A percentile compares a stretch with the other conserved stretches of the same genome.
Evolutionary conservation across 2,888 invertebrate genomes (phyloP).

Genomic region (Morpho achilles): DNA sequence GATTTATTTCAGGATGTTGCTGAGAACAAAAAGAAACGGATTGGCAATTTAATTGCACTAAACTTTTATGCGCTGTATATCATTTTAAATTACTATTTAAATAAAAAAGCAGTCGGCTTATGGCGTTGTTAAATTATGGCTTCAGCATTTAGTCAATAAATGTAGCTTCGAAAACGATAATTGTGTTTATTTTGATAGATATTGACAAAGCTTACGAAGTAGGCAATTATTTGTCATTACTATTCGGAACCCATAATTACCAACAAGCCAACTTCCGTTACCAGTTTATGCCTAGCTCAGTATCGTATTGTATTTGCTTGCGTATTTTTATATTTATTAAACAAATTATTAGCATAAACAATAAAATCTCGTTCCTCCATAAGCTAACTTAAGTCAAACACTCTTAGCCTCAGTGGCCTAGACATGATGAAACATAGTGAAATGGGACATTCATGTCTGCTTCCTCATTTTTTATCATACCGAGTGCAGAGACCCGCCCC

Average conservation of each 20-base stretch:
- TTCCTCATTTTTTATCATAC: too few relatives aligned
- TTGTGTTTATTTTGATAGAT: slow-evolving; percentile 27
- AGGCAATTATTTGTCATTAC: slow-evolving; percentile 16
- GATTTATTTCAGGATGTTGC: slow-evolving; percentile 20
- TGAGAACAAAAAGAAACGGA: slow-evolving; percentile 18
- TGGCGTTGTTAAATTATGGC: not conserved
- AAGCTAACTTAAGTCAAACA: too few relatives aligned
- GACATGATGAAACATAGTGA: too few relatives aligned
- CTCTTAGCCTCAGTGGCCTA: too few relatives aligned
- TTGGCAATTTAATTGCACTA: not conserved
- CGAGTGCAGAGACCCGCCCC: too few relatives aligned
- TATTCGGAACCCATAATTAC: slow-evolving; percentile 11
- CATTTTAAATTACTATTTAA: too few relatives aligned
- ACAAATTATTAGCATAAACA: too few relatives aligned
- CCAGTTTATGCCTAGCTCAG: not conserved
- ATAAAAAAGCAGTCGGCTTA: not conserved
- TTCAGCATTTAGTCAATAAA: slow-evolving; percentile 15
- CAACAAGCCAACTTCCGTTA: not conserved
- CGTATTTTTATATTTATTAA: too few relatives aligned
- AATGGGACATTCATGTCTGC: too few relatives aligned
- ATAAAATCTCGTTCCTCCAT: too few relatives aligned
- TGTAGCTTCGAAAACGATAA: slow-evolving; percentile 14
- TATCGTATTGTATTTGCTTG: too few relatives aligned
- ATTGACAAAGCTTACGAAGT: slow-evolving; percentile 18
- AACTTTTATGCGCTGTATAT: not conserved